Evolutionary conservation across 2,888 invertebrate genomes (phyloP), one percentile per base, ranked within the genome.

Genomic region (Rhabditoides inermis): DNA sequence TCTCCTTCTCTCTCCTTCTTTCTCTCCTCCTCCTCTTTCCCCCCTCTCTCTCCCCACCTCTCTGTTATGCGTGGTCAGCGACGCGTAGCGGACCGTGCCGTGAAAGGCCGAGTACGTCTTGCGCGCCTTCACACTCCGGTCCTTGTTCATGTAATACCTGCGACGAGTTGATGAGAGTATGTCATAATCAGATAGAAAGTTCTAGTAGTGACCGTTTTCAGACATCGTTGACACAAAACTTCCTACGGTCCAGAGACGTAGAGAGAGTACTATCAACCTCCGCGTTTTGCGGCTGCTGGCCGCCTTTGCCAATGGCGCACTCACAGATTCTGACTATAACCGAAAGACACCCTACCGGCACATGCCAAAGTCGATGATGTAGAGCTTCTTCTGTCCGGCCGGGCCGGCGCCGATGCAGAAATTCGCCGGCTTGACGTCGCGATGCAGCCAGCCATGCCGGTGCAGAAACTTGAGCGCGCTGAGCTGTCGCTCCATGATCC

Each of bases 371-470:
- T 66, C 66, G 7, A 66, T 42, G 39, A 62, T 46, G 55, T 37
- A 62, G 15, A 63, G 44, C 35, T 47, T 49, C 26, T 56, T 51
- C 18, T n/a, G 46, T 32, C 47, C 55, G 18, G 39, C 36, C n/a
- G 47, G 48, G n/a, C 60, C 61, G 39, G 47, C 46, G n/a, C 60
- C 61, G 39, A 69, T 45, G 47, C 67, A 68, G 51, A 69, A 62
- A 39, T 69, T 69, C 2, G 66, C 58, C 25, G 69, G 68, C 50
- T 69, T 69, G 22, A 69, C 60, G 45, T 64, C 62, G 41, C 66
- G 56, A 49, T 69, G 69, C 18, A 69, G 49, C 63, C 63, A 67
- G 12, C 63, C 67, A 41, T 55, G 45, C n/a, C 49, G 40, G 47
- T 68, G 67, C 51, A 68, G 49, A 23, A 40, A 50, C 18, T 49